Evolutionary conservation across 2,797 vertebrate genomes (phyloP).

Genomic region (Pseudochirops cupreus): DNA sequence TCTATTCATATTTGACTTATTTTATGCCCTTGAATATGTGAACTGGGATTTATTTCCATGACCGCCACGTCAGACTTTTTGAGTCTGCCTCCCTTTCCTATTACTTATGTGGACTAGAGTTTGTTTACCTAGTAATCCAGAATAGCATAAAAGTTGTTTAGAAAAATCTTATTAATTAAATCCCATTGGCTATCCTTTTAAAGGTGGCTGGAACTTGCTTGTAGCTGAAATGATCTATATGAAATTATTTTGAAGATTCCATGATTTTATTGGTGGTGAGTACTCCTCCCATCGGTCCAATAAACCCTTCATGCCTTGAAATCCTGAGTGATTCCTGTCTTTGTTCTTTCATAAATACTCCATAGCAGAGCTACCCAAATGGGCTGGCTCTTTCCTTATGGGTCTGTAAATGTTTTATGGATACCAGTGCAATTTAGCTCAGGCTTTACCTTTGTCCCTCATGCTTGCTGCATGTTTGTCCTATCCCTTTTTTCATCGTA

Average conservation of each 20-base stretch:
- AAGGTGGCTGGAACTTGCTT: constrained; percentile 43
- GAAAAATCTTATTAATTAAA: constrained; percentile 43
- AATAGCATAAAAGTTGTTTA: constrained; percentile 24
- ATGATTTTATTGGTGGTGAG: not conserved
- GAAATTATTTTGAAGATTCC: constrained; percentile 46
- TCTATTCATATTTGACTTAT: not conserved
- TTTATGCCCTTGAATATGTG: not conserved
- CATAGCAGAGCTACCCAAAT: not conserved
- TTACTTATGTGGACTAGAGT: not conserved
- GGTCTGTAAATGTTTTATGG: not conserved
- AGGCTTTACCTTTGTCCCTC: not conserved
- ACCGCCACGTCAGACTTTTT: not conserved
- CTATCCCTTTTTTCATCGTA: not conserved
- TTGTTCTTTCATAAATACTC: not conserved
- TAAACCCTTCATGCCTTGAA: not conserved
- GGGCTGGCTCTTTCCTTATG: not conserved
- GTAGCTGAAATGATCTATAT: constrained; percentile 40
- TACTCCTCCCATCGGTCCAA: not conserved
- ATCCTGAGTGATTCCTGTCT: not conserved
- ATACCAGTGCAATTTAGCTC: not conserved
- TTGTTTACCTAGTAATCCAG: not conserved
- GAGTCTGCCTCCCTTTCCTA: constrained; percentile 11
- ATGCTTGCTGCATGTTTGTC: not conserved
- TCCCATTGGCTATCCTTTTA: constrained; percentile 32
- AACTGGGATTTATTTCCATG: constrained; percentile 23